Evolutionary conservation across 1,140 invertebrate genomes (phyloP).

Genomic region (Vanessa atalanta): DNA sequence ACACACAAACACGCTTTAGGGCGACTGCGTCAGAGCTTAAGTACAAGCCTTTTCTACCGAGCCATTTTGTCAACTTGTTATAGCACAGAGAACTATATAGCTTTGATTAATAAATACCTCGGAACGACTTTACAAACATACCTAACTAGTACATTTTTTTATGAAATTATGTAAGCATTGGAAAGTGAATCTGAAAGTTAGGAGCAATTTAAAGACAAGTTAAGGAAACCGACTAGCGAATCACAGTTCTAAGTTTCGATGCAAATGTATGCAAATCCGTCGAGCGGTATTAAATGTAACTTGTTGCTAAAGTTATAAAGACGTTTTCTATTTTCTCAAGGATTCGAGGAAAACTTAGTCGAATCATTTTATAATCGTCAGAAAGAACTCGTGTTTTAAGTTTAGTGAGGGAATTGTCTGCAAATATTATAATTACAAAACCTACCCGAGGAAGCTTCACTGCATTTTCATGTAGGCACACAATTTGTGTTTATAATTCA

Average conservation of each 20-base stretch:
- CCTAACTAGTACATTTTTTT: neutral
- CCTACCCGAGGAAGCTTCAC: too few relatives aligned
- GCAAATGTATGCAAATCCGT: conserved; percentile 37
- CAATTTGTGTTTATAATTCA: too few relatives aligned
- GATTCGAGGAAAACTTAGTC: conserved; percentile 37
- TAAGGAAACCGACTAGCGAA: conserved; percentile 28
- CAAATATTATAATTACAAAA: neutral
- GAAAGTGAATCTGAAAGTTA: conserved; percentile 23
- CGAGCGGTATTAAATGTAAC: conserved; percentile 20
- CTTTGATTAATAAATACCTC: too few relatives aligned
- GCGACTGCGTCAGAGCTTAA: too few relatives aligned
- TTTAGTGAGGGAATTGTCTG: neutral
- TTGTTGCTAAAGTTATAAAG: conserved; percentile 31
- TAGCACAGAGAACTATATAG: too few relatives aligned
- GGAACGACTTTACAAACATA: neutral
- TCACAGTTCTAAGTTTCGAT: conserved; percentile 29
- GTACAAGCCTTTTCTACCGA: too few relatives aligned
- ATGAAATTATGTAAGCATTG: conserved; percentile 8
- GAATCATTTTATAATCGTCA: conserved; percentile 8
- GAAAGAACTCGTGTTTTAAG: neutral
- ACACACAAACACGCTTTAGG: too few relatives aligned
- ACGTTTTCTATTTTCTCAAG: conserved; percentile 12
- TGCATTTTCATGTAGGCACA: too few relatives aligned
- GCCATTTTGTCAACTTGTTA: too few relatives aligned
- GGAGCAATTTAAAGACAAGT: conserved; percentile 27